Conservation (phyloP, 2,888 invertebrate species). For the Lymantria dispar region DNA sequence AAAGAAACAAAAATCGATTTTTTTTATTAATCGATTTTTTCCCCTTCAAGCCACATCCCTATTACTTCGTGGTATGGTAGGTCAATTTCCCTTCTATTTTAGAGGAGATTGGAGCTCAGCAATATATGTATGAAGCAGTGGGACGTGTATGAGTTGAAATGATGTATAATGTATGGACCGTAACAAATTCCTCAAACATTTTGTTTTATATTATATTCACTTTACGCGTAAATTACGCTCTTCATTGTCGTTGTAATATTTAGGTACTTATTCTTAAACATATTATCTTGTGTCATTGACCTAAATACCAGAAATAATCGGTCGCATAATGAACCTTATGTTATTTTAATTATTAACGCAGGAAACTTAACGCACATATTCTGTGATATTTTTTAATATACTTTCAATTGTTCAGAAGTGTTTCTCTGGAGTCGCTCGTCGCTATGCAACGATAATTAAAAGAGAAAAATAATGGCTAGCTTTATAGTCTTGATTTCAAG, state of each 20-base stretch:
- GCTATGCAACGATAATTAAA: neutral
- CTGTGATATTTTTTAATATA: neutral
- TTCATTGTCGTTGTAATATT: constrained; percentile 1
- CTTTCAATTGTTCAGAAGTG: neutral
- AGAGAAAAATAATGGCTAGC: neutral
- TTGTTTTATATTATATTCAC: too few relatives aligned
- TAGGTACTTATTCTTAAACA: constrained; percentile 9
- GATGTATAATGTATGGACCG: too few relatives aligned
- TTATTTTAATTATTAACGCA: neutral
- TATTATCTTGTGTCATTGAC: constrained; percentile 21
- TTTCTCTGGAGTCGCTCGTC: neutral
- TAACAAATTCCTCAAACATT: too few relatives aligned
- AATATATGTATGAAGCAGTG: too few relatives aligned
- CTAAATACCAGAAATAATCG: constrained; percentile 16
- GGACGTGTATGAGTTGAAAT: too few relatives aligned
- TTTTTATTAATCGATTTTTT: too few relatives aligned
- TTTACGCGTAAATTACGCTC: neutral
- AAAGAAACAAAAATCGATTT: too few relatives aligned
- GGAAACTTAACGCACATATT: neutral
- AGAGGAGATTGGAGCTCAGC: too few relatives aligned
- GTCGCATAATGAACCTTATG: neutral
- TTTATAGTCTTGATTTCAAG: too few relatives aligned
- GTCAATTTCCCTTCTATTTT: too few relatives aligned
- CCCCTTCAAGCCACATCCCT: too few relatives aligned
- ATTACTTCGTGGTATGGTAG: too few relatives aligned